Conservation (phyloP, 2,797 vertebrate species). For the Sebastes taczanowskii region DNA sequence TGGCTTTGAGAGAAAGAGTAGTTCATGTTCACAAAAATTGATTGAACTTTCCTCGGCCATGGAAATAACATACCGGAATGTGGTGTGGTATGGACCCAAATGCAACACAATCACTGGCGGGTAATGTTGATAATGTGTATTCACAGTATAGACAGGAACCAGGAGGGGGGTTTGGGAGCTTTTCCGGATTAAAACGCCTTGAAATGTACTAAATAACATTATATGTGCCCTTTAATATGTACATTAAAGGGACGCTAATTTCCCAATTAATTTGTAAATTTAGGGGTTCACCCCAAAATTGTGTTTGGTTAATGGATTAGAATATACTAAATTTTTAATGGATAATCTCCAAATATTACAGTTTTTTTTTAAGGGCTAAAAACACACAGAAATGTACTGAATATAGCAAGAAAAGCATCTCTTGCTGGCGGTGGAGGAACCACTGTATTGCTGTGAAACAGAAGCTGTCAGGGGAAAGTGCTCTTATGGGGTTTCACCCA, state of each 20-base stretch:
- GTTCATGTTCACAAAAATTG: too few relatives aligned
- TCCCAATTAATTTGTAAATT: background rate
- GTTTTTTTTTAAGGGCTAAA: background rate
- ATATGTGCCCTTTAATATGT: background rate
- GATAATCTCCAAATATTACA: background rate
- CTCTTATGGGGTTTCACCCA: conserved; percentile 38
- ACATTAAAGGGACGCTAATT: background rate
- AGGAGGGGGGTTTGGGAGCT: too few relatives aligned
- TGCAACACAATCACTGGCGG: too few relatives aligned
- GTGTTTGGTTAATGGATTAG: background rate
- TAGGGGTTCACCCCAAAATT: background rate
- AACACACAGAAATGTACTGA: background rate
- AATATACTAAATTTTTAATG: background rate
- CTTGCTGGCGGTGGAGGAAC: conserved; percentile 20
- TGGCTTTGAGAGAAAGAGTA: too few relatives aligned
- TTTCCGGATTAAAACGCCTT: background rate
- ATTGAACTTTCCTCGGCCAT: rapidly evolving
- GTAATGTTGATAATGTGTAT: too few relatives aligned
- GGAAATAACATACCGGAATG: too few relatives aligned
- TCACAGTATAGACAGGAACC: too few relatives aligned
- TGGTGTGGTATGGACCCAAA: too few relatives aligned
- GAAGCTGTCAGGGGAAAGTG: conserved; percentile 25
- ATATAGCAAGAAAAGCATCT: background rate
- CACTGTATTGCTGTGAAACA: conserved; percentile 29
- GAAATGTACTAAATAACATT: background rate